A percentile compares a stretch with the other conserved stretches of the same genome.
These are phyloP conservation scores for Hemicordylus capensis DNA, from an alignment of 2,113 vertebrate genomes.

Conservation along the genomic window DNA sequence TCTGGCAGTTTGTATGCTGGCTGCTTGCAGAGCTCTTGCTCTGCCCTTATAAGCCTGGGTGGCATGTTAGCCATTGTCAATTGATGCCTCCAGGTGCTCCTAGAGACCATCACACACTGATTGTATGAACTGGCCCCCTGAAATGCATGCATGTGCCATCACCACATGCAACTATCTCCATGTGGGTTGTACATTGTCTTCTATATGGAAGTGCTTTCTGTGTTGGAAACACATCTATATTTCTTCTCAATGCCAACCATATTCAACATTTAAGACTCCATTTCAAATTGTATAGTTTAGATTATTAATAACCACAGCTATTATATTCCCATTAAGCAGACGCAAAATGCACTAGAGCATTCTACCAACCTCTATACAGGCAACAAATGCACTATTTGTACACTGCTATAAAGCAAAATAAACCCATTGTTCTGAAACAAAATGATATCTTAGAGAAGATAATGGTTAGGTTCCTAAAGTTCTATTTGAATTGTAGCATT, in stretches of 20 bases:
- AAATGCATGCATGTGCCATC: not conserved
- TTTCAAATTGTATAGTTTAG: not conserved
- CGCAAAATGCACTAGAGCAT: not conserved
- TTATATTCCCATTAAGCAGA: not conserved
- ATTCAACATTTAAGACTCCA: not conserved
- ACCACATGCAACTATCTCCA: not conserved
- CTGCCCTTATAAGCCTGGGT: too few relatives aligned
- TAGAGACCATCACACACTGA: not conserved
- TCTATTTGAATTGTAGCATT: too few relatives aligned
- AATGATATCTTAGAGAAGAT: too few relatives aligned
- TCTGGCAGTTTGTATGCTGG: too few relatives aligned
- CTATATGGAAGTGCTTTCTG: too few relatives aligned
- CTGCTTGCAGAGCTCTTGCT: too few relatives aligned
- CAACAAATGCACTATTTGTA: too few relatives aligned
- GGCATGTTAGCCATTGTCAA: too few relatives aligned
- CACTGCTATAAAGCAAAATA: too few relatives aligned
- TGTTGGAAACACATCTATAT: not conserved
- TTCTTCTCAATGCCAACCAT: not conserved
- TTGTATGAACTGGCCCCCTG: not conserved
- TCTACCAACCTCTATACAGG: not conserved
- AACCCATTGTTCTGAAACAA: too few relatives aligned
- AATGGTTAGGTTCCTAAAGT: too few relatives aligned
- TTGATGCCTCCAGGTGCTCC: not conserved
- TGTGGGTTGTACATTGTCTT: too few relatives aligned
- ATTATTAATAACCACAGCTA: not conserved